These are phyloP conservation scores for Elmis aenea DNA, from an alignment of 2,888 invertebrate genomes.

Conservation along the genomic window DNA sequence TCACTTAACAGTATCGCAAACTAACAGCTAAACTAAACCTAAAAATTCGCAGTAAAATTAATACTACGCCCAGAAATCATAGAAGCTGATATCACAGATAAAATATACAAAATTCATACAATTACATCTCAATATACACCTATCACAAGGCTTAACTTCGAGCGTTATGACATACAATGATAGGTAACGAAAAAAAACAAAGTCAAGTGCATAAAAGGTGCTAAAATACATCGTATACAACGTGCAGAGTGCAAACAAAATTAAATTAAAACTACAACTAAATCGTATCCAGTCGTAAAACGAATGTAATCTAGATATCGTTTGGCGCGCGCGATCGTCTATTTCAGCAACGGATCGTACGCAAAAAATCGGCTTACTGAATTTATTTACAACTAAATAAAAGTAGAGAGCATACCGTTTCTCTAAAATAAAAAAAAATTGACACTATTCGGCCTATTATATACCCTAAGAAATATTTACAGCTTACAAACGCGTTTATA, in stretches of 20 bases:
- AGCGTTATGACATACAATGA: conserved; percentile 33
- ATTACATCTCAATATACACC: conserved; percentile 25
- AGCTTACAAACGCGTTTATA: too few relatives aligned
- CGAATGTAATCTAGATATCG: too few relatives aligned
- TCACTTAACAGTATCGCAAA: too few relatives aligned
- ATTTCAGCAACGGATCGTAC: too few relatives aligned
- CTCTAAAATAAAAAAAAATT: conserved; percentile 43
- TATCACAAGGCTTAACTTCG: conserved; percentile 42
- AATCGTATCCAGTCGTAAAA: too few relatives aligned
- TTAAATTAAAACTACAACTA: conserved; percentile 7
- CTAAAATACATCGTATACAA: too few relatives aligned
- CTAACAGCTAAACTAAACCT: conserved; percentile 2
- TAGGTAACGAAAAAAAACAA: conserved; percentile 21
- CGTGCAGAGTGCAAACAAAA: too few relatives aligned
- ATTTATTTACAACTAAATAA: conserved; percentile 9
- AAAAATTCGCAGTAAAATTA: conserved; percentile 14
- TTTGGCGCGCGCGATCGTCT: too few relatives aligned
- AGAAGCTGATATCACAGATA: conserved; percentile 46
- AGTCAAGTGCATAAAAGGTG: too few relatives aligned
- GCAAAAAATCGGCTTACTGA: too few relatives aligned
- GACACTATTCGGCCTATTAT: conserved; percentile 45
- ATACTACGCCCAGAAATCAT: conserved; percentile 30
- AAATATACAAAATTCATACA: conserved; percentile 7
- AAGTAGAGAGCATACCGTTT: conserved; percentile 27
- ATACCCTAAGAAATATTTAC: too few relatives aligned